Evolutionary conservation across 30 jellyfish, hydroid and myxozoan species (phyloP).

Genomic region (Hydractinia echinata): DNA sequence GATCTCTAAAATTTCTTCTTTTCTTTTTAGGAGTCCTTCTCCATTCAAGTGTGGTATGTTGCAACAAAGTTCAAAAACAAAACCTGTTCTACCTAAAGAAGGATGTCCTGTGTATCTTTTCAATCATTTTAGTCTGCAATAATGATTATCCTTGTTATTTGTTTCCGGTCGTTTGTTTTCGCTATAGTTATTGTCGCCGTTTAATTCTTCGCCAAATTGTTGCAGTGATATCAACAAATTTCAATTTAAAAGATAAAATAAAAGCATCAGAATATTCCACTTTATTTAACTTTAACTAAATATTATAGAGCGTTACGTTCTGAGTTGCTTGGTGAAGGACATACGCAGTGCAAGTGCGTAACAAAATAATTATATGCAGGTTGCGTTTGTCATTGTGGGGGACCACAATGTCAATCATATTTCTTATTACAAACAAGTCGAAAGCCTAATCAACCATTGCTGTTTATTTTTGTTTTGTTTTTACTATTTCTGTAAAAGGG

Average conservation of each 20-base stretch:
- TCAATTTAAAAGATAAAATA: too few relatives aligned
- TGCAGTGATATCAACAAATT: too few relatives aligned
- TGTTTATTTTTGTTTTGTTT: too few relatives aligned
- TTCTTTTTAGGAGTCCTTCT: too few relatives aligned
- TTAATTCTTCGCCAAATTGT: neutral
- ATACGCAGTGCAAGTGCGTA: conserved; percentile 61
- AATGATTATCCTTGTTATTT: neutral
- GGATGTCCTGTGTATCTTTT: conserved; percentile 91
- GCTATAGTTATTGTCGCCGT: neutral
- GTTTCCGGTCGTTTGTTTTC: neutral
- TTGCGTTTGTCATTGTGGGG: too few relatives aligned
- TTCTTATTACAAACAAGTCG: too few relatives aligned
- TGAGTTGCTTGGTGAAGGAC: conserved; percentile 60
- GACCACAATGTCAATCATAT: too few relatives aligned
- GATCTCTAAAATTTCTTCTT: too few relatives aligned
- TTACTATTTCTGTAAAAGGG: too few relatives aligned
- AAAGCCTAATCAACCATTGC: too few relatives aligned
- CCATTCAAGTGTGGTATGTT: conserved; percentile 13
- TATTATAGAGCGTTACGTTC: conserved; percentile 43
- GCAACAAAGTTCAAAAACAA: conserved; percentile 28
- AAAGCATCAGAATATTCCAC: neutral
- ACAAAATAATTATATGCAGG: too few relatives aligned
- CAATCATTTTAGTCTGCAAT: neutral
- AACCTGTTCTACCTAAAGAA: conserved; percentile 52
- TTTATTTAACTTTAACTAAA: neutral